Evolutionary conservation across 2,888 invertebrate species (phyloP), one percentile per base, ranked within the genome.

Genomic region (Aromia moschata): DNA sequence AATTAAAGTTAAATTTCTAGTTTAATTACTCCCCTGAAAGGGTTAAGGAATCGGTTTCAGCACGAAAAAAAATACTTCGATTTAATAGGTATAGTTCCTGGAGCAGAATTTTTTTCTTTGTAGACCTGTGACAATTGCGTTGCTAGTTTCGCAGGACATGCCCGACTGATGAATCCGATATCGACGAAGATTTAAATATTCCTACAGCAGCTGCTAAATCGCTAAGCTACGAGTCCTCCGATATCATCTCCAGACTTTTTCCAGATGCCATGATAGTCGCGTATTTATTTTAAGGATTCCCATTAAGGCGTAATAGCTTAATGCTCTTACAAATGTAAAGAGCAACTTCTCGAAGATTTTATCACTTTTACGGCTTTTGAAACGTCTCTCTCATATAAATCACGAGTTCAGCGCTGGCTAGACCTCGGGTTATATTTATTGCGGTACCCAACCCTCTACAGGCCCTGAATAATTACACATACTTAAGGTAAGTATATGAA

Each of bases 361-460:
- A 67, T 67, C 67, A 51, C 47, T 58, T 67, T 67, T 60, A 67
- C 58, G 55, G 54, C 56, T 58, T 56, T 58, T 46, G 52, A 56
- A 58, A 53, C 51, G 57, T 43, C 60, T 46, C 56, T 64, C 58
- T 53, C 64, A 67, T 62, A 64, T 67, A 67, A 67, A 64, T 64
- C 56, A 60, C 36, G 43, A 46, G 49, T 59, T 49, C 16, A 49
- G 30, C 1, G 46, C 12, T 17, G 37, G 37, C 46, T 55, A 49
- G 41, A 33, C 40, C 49, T 40, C 38, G 17, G 36, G 44, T 51
- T 57, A 52, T 52, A 43, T 57, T 57, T 57, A 52, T 49, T 47
- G 43, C 17, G 38, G 36, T 15, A 43, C 25, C 3, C 25, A 25
- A 7, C 25, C 7, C 7, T 7, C 7, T 7, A n/a, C n/a, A n/a